These are phyloP conservation scores for Morus bassanus DNA, from an alignment of 2,797 vertebrate genomes.

Conservation along the genomic window DNA sequence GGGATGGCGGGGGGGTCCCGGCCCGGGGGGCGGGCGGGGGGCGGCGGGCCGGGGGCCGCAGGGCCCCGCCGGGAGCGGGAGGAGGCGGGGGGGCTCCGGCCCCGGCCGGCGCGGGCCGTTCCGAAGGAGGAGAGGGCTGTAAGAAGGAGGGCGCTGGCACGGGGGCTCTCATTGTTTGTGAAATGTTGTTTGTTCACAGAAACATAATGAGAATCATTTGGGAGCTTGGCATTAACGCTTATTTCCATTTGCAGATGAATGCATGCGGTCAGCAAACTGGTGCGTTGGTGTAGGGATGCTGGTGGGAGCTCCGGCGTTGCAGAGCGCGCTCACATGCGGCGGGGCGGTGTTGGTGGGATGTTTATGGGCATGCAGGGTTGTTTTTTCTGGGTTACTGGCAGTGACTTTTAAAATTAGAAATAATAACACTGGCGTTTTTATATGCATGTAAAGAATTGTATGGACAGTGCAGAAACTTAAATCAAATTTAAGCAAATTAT, in stretches of 20 bases:
- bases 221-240: neutral
- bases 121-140: neutral
- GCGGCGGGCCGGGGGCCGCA: too few species aligned
- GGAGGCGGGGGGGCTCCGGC: too few species aligned
- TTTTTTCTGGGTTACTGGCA: neutral
- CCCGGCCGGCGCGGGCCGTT: neutral
- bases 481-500: neutral
- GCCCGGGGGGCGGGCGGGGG: neutral
- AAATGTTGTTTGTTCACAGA: neutral
- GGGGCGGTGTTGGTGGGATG: rapidly evolving
- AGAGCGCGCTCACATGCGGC: rapidly evolving
- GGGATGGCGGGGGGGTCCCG: neutral
- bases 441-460: neutral
- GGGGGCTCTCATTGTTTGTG: neutral
- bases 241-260: neutral
- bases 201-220: neutral
- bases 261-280: neutral
- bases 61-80: neutral
- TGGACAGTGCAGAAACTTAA: rapidly evolving
- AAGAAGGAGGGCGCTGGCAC: neutral
- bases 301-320: neutral
- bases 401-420: neutral
- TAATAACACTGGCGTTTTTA: rapidly evolving
- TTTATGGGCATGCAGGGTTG: neutral
- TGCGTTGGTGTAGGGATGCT: neutral